Evolutionary conservation across 2,888 invertebrate species (phyloP).

Genomic region (Elysia crispata): DNA sequence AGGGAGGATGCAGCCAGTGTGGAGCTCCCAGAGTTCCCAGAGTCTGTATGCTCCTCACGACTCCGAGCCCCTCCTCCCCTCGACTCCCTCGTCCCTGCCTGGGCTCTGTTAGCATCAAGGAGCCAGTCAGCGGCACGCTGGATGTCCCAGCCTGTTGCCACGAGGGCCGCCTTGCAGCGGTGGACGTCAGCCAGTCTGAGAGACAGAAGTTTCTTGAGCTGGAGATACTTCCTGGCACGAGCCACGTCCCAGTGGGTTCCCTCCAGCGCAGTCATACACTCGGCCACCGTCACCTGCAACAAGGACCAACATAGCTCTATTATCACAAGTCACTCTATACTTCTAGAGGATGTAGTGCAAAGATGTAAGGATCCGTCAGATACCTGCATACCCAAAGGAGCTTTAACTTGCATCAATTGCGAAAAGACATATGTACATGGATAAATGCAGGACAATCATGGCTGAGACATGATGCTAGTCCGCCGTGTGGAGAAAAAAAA

Average conservation of each 20-base stretch:
- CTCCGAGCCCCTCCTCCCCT: no score
- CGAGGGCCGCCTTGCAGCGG: slow-evolving; percentile 80
- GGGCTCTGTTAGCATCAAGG: slow-evolving; percentile 48
- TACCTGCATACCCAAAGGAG: no score
- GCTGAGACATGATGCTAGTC: no score
- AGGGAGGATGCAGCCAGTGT: neutral
- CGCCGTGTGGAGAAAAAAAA: no score
- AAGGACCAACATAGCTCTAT: no score
- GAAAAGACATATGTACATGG: no score
- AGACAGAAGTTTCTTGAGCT: slow-evolving; percentile 81
- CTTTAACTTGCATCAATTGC: no score
- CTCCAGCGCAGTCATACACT: slow-evolving; percentile 89
- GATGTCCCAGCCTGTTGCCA: slow-evolving; percentile 83
- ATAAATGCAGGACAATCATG: no score
- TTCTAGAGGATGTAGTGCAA: no score
- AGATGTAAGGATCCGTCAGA: no score
- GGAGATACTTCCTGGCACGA: slow-evolving; percentile 89
- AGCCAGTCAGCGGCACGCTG: slow-evolving; percentile 84
- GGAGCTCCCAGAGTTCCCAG: neutral
- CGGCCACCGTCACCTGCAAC: slow-evolving; percentile 80
- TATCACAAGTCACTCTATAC: no score
- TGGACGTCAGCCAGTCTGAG: slow-evolving; percentile 73
- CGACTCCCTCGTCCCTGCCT: neutral
- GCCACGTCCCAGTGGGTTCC: slow-evolving; percentile 93
- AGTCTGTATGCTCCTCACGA: no score